Conservation (phyloP, 2,113 vertebrate genomes). For the Heloderma charlesbogerti region DNA sequence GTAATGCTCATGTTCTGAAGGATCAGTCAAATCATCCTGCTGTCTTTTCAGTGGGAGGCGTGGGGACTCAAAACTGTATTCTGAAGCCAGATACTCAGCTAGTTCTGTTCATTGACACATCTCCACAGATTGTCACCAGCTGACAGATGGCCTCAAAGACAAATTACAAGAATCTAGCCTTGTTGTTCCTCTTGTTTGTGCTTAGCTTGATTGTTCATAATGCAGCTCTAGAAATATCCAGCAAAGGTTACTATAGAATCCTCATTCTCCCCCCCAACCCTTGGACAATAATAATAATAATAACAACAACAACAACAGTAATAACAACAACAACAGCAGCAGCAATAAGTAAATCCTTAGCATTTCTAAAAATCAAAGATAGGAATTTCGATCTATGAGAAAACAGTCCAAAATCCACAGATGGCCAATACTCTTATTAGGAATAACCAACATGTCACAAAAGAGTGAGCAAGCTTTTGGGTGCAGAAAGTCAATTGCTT, state of each 20-base stretch:
- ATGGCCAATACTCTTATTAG: not conserved
- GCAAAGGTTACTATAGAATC: not conserved
- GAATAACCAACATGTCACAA: not conserved
- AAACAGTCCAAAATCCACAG: not conserved
- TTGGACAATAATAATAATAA: not conserved
- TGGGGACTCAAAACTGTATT: not conserved
- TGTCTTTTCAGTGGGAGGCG: not conserved
- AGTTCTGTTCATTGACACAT: slow-evolving; percentile 15
- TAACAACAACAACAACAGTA: no score
- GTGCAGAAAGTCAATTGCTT: no score
- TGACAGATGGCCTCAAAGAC: slow-evolving; percentile 28
- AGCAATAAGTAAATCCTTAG: not conserved
- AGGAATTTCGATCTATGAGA: no score
- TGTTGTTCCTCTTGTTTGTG: not conserved
- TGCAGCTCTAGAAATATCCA: not conserved
- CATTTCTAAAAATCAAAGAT: not conserved
- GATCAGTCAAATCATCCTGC: not conserved
- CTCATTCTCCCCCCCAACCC: not conserved
- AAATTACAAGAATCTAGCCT: slow-evolving; percentile 1
- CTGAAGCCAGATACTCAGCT: slow-evolving; percentile 2
- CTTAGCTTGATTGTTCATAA: slow-evolving; percentile 18
- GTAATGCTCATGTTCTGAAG: not conserved
- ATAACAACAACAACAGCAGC: no score
- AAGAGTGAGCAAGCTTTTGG: not conserved
- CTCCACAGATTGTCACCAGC: slow-evolving; percentile 28